Evolutionary conservation across 2,797 vertebrate genomes (phyloP).

Genomic region (Hippopotamyrus pictus): DNA sequence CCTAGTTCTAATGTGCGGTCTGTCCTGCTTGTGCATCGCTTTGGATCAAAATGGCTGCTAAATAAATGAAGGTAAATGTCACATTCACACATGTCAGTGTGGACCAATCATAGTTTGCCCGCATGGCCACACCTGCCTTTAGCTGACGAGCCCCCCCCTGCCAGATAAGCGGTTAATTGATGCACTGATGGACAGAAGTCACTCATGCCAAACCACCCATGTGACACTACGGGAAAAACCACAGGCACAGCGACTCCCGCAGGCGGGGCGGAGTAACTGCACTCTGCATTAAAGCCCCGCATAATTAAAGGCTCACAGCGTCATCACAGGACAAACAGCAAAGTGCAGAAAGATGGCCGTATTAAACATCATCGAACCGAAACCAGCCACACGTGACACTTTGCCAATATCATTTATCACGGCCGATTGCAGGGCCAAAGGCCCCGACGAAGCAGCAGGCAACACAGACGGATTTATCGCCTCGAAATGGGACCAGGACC

Average conservation of each 20-base stretch:
- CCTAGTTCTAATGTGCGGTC: not conserved
- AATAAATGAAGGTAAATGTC: not conserved
- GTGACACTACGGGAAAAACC: not conserved
- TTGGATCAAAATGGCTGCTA: not conserved
- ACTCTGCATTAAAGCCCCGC: not conserved
- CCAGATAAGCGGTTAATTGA: not conserved
- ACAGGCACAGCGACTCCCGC: not conserved
- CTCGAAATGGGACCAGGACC: not conserved
- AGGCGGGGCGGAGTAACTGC: not conserved
- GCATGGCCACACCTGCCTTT: not conserved
- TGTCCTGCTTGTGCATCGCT: not conserved
- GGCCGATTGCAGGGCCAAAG: not conserved
- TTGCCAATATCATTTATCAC: not conserved
- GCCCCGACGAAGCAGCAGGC: not conserved
- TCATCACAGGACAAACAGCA: not conserved
- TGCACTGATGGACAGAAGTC: not conserved
- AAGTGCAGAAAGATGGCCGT: not conserved
- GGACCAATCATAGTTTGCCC: not conserved
- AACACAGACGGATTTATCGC: not conserved
- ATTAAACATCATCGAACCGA: not conserved
- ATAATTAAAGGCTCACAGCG: not conserved
- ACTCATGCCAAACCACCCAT: not conserved
- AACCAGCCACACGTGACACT: not conserved
- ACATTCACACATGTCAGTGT: not conserved
- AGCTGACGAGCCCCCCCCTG: not conserved